phyloP scores from a whole-genome alignment of 2,113 vertebrate genomes.

The Thalassarche chlororhynchos region DNA sequence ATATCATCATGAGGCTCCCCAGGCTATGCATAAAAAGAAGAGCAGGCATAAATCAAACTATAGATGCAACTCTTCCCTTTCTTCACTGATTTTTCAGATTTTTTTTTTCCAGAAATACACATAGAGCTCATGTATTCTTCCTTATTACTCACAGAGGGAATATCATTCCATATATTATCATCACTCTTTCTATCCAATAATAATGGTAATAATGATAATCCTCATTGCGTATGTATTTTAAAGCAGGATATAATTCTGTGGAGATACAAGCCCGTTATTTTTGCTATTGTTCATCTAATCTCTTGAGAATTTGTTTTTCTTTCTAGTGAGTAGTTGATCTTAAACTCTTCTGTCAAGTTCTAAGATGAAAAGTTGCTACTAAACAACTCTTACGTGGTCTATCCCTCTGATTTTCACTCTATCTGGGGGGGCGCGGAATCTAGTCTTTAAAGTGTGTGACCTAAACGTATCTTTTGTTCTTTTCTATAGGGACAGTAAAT shows the following conservation, averaged over 20 bases:
- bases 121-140: background rate
- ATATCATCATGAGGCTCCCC: conserved; percentile 26
- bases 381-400: background rate
- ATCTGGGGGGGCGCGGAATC: too few species aligned
- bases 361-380: background rate
- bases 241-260: conserved; percentile 15
- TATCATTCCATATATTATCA: background rate
- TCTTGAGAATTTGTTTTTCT: background rate
- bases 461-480: background rate
- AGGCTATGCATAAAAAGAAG: background rate
- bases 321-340: background rate
- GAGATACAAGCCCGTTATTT: background rate
- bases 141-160: background rate
- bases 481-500: background rate
- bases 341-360: background rate
- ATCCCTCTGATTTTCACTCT: background rate
- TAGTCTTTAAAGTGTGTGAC: background rate
- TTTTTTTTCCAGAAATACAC: background rate
- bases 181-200: background rate
- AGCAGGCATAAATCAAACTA: conserved; percentile 43
- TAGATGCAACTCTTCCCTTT: background rate
- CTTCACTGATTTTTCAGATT: background rate
- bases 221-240: conserved; percentile 10
- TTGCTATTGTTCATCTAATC: background rate
- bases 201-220: background rate